Evolutionary conservation across 1,140 invertebrate species (phyloP).

Genomic region (Belonocnema kinseyi): DNA sequence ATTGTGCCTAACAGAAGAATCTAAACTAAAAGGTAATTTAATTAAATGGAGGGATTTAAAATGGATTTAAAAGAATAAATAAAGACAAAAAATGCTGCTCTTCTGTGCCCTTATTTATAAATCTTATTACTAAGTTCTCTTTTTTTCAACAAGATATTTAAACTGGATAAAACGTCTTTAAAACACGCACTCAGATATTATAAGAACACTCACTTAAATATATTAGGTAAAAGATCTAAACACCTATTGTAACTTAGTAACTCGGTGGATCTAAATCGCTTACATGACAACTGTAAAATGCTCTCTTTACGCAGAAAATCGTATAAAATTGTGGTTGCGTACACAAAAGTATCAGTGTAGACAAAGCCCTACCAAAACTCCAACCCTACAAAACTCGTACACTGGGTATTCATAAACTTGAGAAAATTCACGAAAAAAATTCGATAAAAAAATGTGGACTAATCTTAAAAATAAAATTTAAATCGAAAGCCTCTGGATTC

Average conservation of each 20-base stretch:
- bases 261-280: constrained; percentile 50
- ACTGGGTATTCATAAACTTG: constrained; percentile 4
- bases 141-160: constrained; percentile 33
- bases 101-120: constrained; percentile 15
- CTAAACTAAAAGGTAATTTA: too few relatives aligned
- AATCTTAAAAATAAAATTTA: not conserved
- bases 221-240: constrained; percentile 33
- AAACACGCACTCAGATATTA: constrained; percentile 38
- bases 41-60: too few relatives aligned
- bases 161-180: constrained; percentile 66
- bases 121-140: constrained; percentile 18
- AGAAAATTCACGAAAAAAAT: not conserved
- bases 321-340: constrained; percentile 18
- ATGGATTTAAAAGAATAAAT: too few relatives aligned
- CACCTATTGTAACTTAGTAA: constrained; percentile 65
- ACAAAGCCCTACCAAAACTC: not conserved
- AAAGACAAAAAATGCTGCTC: too few relatives aligned
- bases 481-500: not conserved
- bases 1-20: not conserved
- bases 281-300: constrained; percentile 35
- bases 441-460: not conserved
- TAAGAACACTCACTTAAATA: constrained; percentile 39
- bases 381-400: not conserved
- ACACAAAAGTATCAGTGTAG: not conserved
- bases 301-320: not conserved